phyloP scores from a whole-genome alignment of 2,113 vertebrate species.

The Heterocephalus glaber region DNA sequence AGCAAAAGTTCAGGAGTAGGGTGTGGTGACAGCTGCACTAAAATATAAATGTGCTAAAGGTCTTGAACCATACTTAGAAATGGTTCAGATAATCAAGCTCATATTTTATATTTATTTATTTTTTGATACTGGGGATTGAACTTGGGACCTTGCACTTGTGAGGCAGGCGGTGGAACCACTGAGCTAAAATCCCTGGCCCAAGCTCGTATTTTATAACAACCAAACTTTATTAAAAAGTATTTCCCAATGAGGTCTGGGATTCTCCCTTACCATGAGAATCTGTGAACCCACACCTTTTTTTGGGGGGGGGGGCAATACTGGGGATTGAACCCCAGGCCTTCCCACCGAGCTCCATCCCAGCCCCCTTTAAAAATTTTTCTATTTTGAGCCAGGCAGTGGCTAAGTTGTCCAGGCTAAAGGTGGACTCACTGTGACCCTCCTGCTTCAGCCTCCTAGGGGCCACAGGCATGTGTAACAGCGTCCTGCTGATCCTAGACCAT shows the following conservation, averaged over 20 bases:
- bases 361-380: background rate
- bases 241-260: background rate
- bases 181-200: too few species aligned
- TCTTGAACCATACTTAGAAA: background rate
- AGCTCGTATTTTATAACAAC: background rate
- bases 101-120: background rate
- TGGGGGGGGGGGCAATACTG: background rate
- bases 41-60: background rate
- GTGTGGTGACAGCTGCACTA: background rate
- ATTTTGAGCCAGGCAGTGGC: background rate
- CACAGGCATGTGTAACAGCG: background rate
- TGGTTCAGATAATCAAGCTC: background rate
- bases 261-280: background rate
- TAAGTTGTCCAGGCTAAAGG: background rate
- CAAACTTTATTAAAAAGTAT: background rate
- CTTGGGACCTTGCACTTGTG: too few species aligned
- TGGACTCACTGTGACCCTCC: background rate
- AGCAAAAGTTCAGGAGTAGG: background rate
- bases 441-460: background rate
- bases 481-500: background rate
- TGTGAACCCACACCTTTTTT: background rate
- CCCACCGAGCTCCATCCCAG: background rate
- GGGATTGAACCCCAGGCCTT: background rate
- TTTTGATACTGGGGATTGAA: too few species aligned
- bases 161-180: too few species aligned